phyloP scores from a whole-genome alignment of 2,888 invertebrate genomes.

The Osmoderma eremita region DNA sequence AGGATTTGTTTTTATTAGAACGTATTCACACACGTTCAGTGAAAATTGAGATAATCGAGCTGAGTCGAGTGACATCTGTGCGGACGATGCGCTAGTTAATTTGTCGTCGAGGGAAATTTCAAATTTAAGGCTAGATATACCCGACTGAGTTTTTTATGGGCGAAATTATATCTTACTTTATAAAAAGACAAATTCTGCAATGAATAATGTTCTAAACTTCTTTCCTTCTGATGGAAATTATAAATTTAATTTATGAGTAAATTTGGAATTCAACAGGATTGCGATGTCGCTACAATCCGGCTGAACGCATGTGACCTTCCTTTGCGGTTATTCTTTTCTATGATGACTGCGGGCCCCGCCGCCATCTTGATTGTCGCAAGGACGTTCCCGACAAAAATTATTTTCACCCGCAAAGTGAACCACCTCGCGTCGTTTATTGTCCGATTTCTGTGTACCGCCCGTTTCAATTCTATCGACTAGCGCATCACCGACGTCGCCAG shows the following conservation, averaged over 20 bases:
- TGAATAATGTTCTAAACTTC: too few relatives aligned
- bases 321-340: constrained; percentile 23
- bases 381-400: constrained; percentile 49
- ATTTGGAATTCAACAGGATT: too few relatives aligned
- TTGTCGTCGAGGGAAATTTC: too few relatives aligned
- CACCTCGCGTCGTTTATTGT: constrained; percentile 36
- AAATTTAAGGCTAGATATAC: too few relatives aligned
- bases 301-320: constrained; percentile 17
- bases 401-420: constrained; percentile 40
- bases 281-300: constrained; percentile 3
- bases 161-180: too few relatives aligned
- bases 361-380: constrained; percentile 54
- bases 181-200: too few relatives aligned
- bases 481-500: constrained; percentile 40
- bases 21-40: background rate
- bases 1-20: constrained; percentile 22
- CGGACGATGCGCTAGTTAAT: background rate
- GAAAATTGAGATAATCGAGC: background rate
- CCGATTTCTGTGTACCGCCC: background rate
- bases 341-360: constrained; percentile 39
- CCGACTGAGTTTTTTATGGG: too few relatives aligned
- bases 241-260: too few relatives aligned
- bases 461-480: background rate
- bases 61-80: background rate
- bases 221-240: too few relatives aligned